Percentiles rank a stretch among this genome's conserved stretches.
phyloP scores from a whole-genome alignment of 2,797 vertebrate genomes.

The Astyanax mexicanus region DNA sequence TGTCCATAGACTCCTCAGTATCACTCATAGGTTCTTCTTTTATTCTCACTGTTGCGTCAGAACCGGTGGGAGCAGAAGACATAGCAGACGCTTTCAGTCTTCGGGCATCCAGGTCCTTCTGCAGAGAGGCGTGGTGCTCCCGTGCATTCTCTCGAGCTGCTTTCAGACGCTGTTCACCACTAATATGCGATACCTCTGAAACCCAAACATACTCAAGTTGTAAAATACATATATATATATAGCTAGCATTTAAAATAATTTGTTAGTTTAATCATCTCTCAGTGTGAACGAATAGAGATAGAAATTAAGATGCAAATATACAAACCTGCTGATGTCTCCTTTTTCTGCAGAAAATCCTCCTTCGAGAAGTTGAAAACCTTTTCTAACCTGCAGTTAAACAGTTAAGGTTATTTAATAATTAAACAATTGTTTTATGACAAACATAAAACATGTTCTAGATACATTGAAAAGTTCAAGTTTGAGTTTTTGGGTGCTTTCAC shows the following conservation, averaged over 20 bases:
- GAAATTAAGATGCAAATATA: not conserved
- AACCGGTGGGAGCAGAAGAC: not conserved
- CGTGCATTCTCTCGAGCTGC: conserved; percentile 83
- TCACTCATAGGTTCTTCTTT: conserved; percentile 87
- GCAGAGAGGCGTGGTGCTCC: conserved; percentile 81
- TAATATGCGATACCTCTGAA: conserved; percentile 76
- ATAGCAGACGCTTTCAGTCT: conserved; percentile 55
- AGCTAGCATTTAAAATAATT: no score
- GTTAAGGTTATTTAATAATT: conserved; percentile 21
- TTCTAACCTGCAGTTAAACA: conserved; percentile 83
- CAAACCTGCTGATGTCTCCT: conserved; percentile 83
- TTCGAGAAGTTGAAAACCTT: conserved; percentile 94
- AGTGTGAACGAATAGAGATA: not conserved
- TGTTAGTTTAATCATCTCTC: no score
- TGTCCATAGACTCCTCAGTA: conserved; percentile 89
- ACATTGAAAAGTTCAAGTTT: no score
- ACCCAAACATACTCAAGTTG: not conserved
- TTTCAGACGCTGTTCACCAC: conserved; percentile 89
- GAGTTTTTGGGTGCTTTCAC: no score
- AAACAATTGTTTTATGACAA: no score
- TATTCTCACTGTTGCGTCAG: conserved; percentile 65
- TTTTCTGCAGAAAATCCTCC: conserved; percentile 90
- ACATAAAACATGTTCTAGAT: no score
- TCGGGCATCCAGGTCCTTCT: conserved; percentile 82
- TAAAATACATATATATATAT: no score